These are phyloP conservation scores for Meriones unguiculatus DNA, from an alignment of 2,113 vertebrate species.

Conservation along the genomic window DNA sequence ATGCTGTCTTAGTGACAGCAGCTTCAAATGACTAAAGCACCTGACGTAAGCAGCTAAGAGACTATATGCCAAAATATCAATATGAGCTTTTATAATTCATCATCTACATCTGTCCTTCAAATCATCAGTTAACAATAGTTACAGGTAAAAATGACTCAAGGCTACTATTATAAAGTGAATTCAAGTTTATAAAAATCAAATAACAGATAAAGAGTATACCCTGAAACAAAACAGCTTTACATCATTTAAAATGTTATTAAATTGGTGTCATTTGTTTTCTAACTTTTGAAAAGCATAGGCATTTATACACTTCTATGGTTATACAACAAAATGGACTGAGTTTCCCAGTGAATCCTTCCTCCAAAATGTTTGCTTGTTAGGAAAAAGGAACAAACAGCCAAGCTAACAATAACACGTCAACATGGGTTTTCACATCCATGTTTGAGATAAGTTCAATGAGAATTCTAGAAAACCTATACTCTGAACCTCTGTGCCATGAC, in stretches of 20 bases:
- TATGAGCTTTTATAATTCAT: not conserved
- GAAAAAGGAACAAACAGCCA: not conserved
- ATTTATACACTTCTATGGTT: not conserved
- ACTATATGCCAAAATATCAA: not conserved
- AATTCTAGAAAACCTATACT: not conserved
- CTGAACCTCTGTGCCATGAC: not conserved
- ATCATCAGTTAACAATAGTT: not conserved
- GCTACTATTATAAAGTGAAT: not conserved
- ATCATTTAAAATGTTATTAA: not conserved
- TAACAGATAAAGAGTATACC: not conserved
- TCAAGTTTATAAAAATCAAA: not conserved
- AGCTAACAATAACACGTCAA: not conserved
- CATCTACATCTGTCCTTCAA: not conserved
- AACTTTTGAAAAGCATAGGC: not conserved
- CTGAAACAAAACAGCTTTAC: not conserved
- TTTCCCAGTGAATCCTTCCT: not conserved
- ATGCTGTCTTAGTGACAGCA: not conserved
- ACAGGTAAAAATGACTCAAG: not conserved
- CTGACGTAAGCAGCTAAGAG: not conserved
- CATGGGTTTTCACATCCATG: not conserved
- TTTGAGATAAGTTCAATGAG: not conserved
- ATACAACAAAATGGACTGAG: not conserved
- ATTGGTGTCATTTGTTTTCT: not conserved
- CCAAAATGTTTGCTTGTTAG: not conserved
- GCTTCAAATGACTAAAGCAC: not conserved